Conservation (phyloP, 1,140 invertebrate genomes). For the Acromyrmex echinatior region DNA sequence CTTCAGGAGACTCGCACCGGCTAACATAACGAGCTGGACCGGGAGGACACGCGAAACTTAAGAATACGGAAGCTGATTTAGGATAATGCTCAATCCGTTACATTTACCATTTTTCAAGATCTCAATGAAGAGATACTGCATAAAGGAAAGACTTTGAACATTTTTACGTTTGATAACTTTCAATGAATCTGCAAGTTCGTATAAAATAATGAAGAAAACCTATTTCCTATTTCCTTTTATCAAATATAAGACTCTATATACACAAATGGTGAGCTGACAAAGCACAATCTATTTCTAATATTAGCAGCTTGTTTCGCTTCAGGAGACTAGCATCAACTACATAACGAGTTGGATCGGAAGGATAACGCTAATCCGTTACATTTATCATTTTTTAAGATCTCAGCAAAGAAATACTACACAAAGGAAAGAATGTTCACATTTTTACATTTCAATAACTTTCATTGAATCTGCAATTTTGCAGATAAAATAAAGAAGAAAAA, state of each 20-base stretch:
- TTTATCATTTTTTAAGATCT: neutral
- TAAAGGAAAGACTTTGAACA: neutral
- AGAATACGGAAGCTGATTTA: constrained; percentile 27
- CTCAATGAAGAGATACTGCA: neutral
- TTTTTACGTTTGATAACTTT: neutral
- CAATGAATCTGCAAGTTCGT: too few relatives aligned
- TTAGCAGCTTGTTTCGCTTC: constrained; percentile 20
- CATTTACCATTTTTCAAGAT: neutral
- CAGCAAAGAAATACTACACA: neutral
- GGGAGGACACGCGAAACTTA: constrained; percentile 19
- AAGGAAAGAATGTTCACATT: neutral
- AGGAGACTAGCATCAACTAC: neutral
- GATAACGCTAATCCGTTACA: constrained; percentile 14
- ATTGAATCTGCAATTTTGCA: too few relatives aligned
- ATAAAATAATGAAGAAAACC: too few relatives aligned
- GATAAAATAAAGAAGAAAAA: too few relatives aligned
- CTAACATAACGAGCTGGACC: constrained; percentile 6
- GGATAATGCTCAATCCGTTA: constrained; percentile 1
- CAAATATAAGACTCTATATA: too few relatives aligned
- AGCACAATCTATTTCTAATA: too few relatives aligned
- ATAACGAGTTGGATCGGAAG: neutral
- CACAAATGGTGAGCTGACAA: too few relatives aligned
- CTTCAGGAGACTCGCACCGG: neutral
- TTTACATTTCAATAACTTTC: neutral
- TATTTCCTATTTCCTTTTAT: too few relatives aligned